Base-by-base conservation (phyloP, 2,797 vertebrate genomes). In the Chrysocyon brachyurus region DNA sequence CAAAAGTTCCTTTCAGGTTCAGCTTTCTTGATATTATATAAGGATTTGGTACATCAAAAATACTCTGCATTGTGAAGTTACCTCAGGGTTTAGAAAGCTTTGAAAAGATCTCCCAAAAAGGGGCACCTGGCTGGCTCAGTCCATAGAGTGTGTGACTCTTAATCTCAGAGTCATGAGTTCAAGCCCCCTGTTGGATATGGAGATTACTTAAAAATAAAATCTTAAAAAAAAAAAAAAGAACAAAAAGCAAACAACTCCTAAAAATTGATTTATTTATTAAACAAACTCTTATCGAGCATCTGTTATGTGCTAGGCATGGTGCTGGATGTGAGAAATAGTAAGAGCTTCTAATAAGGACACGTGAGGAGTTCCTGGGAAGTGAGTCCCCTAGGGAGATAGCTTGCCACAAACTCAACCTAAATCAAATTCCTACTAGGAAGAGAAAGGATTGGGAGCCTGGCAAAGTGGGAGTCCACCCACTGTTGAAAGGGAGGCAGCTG, bases 51-150 rank as follows among this genome's bases (percentile, higher is more conserved):
- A 49, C 2, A 3, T 33, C 54, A 91, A 54, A 91, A 78, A 78
- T 36, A 7, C 61, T 12, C 5, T n/a, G 14, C 19, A 19, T 40
- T 52, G 6, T 36, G 57, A 83, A 28, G 54, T 94, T 92, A 52
- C 66, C 54, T 91, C 52, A 87, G 68, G 61, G 12, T 75, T 94
- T 82, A 83, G 66, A 77, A 75, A 77, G 4, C n/a, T 90, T 28
- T 91, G 24, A 79, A 94, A 94, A 85, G 31, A 75, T 21, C n/a
- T 28, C 7, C 28, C 87, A n/a, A 94, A 46, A 70, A 85, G 46
- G 46, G 73, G 46, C 26, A 28, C 26, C 12, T 73, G 70, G 12
- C 22, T 46, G 5, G 21, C 36, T 73, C 22, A 46, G 36, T 26
- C 22, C 33, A 12, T 73, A 73, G 70, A 46, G 22, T 24, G 40